Evolutionary conservation across 2,888 invertebrate genomes (phyloP), one percentile per base, ranked within the genome.

Genomic region (Pseudococcus jackbeardsleyi): DNA sequence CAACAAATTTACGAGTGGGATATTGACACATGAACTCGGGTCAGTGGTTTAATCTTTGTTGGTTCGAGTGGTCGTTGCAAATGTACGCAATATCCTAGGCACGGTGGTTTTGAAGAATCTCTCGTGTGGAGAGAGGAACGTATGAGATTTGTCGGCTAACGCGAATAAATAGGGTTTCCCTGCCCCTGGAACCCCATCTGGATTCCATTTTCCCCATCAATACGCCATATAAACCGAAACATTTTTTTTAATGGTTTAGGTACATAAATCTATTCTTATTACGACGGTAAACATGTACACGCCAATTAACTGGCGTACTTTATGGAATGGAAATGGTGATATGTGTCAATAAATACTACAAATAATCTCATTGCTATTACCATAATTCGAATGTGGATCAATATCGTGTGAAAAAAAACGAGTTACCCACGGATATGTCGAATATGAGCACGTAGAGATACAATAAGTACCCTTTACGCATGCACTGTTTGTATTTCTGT

Each of bases 21-120:
- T 79, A 79, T 79, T 79, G 79, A 79, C 79, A 39, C 79, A 42
- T 79, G 79, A 79, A 72, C 68, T 72, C 68, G n/a, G 79, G 79
- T 79, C 79, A 79, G 79, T 79, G 79, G 79, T 79, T 79, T 79
- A 79, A 79, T 79, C 42, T 42, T 79, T 42, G 9, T n/a, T 4
- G 7, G 17, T 79, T 79, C 42, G 42, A 79, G 79, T 42, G 15
- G 19, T 79, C n/a, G 79, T 42, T 22, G 42, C 0, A 39, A 17
- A 26, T 15, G 42, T 79, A 72, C 68, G 68, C 26, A 72, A 72
- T 59, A 59, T 59, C 26, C 26, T 33, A 33, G 26, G 0, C 1
- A 59, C 33, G 26, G 12, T 64, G 64, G 64, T 72, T 72, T 72
- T 72, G 68, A 72, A 72, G 68, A 72, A 33, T 72, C 68, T 68